These are phyloP conservation scores for Bombus consobrinus DNA, from an alignment of 1,140 invertebrate species.

Conservation along the genomic window DNA sequence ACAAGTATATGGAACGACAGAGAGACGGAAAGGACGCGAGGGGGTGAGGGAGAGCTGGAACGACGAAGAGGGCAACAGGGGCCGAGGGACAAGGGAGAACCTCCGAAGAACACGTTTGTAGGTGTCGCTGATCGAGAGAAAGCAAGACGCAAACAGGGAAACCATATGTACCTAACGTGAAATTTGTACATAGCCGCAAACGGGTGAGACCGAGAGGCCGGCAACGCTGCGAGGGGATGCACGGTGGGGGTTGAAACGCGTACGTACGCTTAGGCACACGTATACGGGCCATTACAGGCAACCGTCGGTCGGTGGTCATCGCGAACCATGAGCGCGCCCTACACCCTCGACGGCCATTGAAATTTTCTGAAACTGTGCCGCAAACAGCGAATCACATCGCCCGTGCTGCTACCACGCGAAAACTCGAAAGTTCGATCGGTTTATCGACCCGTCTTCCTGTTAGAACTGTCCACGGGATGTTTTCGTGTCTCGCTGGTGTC, in stretches of 20 bases:
- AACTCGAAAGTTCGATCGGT: conserved; percentile 2
- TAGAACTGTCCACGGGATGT: too few species aligned
- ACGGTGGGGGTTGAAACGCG: neutral
- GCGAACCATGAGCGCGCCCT: neutral
- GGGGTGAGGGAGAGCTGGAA: neutral
- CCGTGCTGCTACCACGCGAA: neutral
- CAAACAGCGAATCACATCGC: neutral
- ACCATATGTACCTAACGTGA: conserved; percentile 48
- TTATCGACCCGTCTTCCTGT: neutral
- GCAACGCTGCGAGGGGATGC: neutral
- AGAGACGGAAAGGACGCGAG: neutral
- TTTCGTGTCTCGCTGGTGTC: neutral
- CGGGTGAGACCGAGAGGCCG: neutral
- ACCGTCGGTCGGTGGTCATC: conserved; percentile 14
- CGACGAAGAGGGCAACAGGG: neutral
- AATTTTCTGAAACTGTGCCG: conserved; percentile 44
- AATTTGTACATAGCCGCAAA: conserved; percentile 49
- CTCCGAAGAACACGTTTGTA: conserved; percentile 21
- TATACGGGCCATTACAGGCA: conserved; percentile 2
- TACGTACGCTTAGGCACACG: neutral
- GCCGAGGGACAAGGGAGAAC: neutral
- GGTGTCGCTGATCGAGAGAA: conserved; percentile 19
- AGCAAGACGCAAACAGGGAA: conserved; percentile 39
- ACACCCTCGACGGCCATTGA: conserved; percentile 32
- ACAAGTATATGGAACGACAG: conserved; percentile 25